Percentiles rank a stretch among this genome's conserved stretches.
These are phyloP conservation scores for Clivina fossor DNA, from an alignment of 2,888 invertebrate species.

Conservation along the genomic window DNA sequence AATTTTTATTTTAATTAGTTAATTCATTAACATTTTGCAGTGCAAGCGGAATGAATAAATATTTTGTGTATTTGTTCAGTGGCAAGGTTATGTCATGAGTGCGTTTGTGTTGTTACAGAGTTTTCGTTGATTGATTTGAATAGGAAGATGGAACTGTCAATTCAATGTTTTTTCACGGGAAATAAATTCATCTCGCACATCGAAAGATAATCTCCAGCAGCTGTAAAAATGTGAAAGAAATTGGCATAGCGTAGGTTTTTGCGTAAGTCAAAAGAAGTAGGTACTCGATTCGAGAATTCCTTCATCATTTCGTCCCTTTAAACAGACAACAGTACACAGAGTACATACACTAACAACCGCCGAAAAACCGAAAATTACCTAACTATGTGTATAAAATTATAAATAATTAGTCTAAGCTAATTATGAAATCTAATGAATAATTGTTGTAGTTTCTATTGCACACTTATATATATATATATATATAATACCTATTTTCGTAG, in stretches of 20 bases:
- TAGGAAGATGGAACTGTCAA: slow-evolving; percentile 3
- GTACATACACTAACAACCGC: too few relatives aligned
- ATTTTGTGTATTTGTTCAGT: background rate
- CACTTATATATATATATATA: background rate
- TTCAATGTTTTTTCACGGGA: slow-evolving; percentile 2
- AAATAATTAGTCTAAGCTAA: too few relatives aligned
- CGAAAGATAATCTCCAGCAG: slow-evolving; percentile 17
- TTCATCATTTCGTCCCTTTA: background rate
- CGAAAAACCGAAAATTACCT: too few relatives aligned
- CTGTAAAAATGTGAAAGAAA: slow-evolving; percentile 11
- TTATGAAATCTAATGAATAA: background rate
- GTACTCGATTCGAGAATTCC: background rate
- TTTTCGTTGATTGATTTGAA: background rate
- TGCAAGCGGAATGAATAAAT: background rate
- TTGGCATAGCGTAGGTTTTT: background rate
- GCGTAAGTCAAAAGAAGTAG: background rate
- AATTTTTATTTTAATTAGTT: slow-evolving; percentile 20
- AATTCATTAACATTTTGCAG: slow-evolving; percentile 8
- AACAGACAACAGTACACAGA: slow-evolving; percentile 6
- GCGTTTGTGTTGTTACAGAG: background rate
- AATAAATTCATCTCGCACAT: slow-evolving; percentile 3
- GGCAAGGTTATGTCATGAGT: background rate
- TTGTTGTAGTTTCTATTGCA: background rate
- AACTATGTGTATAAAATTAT: too few relatives aligned
- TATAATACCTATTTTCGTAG: slow-evolving; percentile 1